Base-by-base conservation (phyloP, 1,140 invertebrate species). In the Drosophila malerkotliana region DNA sequence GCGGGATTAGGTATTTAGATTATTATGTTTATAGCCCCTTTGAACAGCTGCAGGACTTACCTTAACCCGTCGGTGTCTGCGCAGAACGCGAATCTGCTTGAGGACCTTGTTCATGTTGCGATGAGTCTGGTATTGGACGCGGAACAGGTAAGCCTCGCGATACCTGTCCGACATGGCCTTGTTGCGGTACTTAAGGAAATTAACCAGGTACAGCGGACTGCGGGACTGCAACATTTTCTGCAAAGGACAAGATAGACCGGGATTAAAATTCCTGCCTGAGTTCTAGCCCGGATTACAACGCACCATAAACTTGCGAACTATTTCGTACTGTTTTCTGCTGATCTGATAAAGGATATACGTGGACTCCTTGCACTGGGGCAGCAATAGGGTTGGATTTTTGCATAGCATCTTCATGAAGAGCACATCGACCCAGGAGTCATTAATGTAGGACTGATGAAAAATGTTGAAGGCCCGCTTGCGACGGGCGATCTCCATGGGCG, bases 181-280 rank as follows among this genome's bases (percentile, higher is more conserved):
- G 30, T 91, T 75, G 3, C 81, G 56, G 61, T 79, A 88, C 24
- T 84, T 91, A 0, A 82, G 21, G 41, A 57, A 74, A 6, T 77
- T 72, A 5, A 84, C 66, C 47, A 78, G 79, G 28, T 91, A 91
- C 0, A 90, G 47, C 0, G 90, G 90, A 58, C 69, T 77, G 0
- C 90, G 79, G 0, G 77, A 72, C 53, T 91, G 90, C 15, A 91
- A 39, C 84, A 91, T 91, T 91, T 91, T 91, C 90, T 87, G 12
- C 2, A 3, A 39, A 3, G 34, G 34, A 12, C 34, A n/a, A 37
- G 32, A n/a, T 12, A 37, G 3, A n/a, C 34, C 12, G 10, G 12
- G 34, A 37, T 37, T 37, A 12, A 37, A 37, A n/a, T 12, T 37
- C 34, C 34, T n/a, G 34, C 34, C 34, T n/a, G 10, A 37, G 34